Evolutionary conservation across 30 jellyfish, hydroid and myxozoan species (phyloP).

Genomic region (Aurelia aurita): DNA sequence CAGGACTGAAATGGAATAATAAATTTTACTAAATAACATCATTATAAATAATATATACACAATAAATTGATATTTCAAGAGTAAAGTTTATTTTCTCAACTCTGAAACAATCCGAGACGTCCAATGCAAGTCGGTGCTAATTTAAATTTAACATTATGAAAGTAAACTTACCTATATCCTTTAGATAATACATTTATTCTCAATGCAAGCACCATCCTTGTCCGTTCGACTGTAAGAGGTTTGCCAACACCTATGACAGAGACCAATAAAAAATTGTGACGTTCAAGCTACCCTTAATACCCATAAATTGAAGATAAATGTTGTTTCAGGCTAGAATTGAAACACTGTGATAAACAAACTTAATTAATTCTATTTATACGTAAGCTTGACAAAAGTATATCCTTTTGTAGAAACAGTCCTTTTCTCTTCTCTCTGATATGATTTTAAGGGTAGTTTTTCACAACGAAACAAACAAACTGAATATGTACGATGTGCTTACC

Average conservation of each 20-base stretch:
- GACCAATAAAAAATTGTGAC: not conserved
- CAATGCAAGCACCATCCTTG: constrained; percentile 82
- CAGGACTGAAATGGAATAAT: too few relatives aligned
- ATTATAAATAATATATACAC: too few relatives aligned
- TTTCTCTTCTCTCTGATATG: not conserved
- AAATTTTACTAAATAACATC: too few relatives aligned
- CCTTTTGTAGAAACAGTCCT: not conserved
- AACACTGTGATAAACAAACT: too few relatives aligned
- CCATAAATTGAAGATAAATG: not conserved
- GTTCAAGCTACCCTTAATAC: not conserved
- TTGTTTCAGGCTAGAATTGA: not conserved
- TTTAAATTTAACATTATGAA: too few relatives aligned
- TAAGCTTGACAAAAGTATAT: too few relatives aligned
- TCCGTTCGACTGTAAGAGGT: constrained; percentile 73
- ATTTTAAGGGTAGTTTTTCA: not conserved
- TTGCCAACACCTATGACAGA: constrained; percentile 82
- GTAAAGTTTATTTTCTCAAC: too few relatives aligned
- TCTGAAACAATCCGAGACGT: not conserved
- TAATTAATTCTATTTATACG: too few relatives aligned
- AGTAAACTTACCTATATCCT: constrained; percentile 77
- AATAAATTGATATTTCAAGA: not conserved
- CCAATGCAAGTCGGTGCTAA: too few relatives aligned
- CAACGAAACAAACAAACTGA: too few relatives aligned
- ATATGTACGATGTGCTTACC: constrained; percentile 34
- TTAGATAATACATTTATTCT: constrained; percentile 81